Evolutionary conservation across 2,888 invertebrate genomes (phyloP).

Genomic region (Cancer borealis): DNA sequence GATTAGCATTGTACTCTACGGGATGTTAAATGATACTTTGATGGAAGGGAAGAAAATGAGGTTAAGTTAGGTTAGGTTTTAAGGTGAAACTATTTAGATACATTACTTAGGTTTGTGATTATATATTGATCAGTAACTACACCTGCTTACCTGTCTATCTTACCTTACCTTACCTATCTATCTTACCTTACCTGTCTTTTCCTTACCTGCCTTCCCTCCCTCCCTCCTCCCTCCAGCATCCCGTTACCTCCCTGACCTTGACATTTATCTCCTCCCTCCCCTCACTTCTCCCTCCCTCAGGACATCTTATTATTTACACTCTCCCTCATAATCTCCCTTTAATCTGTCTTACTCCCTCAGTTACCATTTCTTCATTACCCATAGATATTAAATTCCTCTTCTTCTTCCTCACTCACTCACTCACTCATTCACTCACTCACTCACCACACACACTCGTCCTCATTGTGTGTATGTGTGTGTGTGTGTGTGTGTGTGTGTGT

Average conservation of each 20-base stretch:
- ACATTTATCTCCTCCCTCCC: not conserved
- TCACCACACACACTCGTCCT: not conserved
- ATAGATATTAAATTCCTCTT: too few relatives aligned
- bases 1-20: too few relatives aligned
- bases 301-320: not conserved
- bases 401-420: not conserved
- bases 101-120: too few relatives aligned
- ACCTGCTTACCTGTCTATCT: too few relatives aligned
- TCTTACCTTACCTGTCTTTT: not conserved
- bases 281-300: not conserved
- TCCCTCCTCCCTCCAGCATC: slow-evolving; percentile 40
- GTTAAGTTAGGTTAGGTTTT: too few relatives aligned
- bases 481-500: slow-evolving; percentile 30
- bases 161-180: too few relatives aligned
- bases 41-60: too few relatives aligned
- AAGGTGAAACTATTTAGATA: too few relatives aligned
- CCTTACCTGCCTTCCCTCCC: not conserved
- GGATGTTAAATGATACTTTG: too few relatives aligned
- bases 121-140: too few relatives aligned
- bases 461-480: not conserved
- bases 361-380: too few relatives aligned
- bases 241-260: not conserved
- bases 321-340: not conserved
- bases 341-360: not conserved
- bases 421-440: not conserved